phyloP scores from a whole-genome alignment of 2,113 vertebrate species.

The Anhinga anhinga region DNA sequence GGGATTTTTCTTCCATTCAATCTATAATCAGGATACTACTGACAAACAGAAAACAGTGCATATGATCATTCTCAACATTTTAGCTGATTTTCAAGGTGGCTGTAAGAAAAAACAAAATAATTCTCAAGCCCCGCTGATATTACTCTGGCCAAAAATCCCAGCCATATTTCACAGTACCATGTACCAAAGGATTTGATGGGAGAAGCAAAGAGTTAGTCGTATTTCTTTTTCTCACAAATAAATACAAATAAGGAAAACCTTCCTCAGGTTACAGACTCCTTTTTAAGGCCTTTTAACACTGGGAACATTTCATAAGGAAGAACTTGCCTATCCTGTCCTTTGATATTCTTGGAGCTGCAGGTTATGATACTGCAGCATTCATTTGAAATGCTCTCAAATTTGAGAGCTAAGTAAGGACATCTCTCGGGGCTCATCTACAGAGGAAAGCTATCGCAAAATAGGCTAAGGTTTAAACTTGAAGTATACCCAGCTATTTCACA shows the following conservation, averaged over 20 bases:
- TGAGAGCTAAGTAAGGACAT: neutral
- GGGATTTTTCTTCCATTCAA: neutral
- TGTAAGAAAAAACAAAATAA: neutral
- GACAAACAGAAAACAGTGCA: neutral
- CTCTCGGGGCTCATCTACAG: neutral
- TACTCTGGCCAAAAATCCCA: neutral
- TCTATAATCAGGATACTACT: neutral
- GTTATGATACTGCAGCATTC: neutral
- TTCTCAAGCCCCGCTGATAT: neutral
- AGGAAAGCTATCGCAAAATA: neutral
- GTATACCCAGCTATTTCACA: conserved; percentile 2
- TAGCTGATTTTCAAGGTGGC: neutral
- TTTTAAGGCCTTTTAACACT: neutral
- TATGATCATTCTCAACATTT: neutral
- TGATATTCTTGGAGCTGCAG: neutral
- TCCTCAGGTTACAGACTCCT: neutral
- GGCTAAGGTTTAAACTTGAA: conserved; percentile 8
- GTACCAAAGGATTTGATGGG: neutral
- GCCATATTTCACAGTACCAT: neutral
- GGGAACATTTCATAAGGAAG: neutral
- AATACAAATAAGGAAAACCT: neutral
- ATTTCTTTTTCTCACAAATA: neutral
- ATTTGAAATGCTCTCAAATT: neutral
- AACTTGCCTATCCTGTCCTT: neutral
- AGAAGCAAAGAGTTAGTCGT: neutral